A percentile compares a stretch with the other conserved stretches of the same genome.
phyloP scores from a whole-genome alignment of 2,797 vertebrate species.

The Helostoma temminkii region DNA sequence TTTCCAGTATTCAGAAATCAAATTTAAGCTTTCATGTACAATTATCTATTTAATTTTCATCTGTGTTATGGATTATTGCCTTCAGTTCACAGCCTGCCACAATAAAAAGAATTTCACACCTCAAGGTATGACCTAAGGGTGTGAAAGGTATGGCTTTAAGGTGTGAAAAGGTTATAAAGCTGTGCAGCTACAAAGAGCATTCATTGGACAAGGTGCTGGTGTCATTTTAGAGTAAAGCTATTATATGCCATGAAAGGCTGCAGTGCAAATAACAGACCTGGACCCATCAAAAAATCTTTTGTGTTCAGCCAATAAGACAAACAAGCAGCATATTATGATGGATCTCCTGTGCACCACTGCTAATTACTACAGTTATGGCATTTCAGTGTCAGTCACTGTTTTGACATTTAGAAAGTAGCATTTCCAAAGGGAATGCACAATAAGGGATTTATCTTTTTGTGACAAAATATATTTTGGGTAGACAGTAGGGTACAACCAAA shows the following conservation, averaged over 20 bases:
- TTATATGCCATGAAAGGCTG: constrained; percentile 8
- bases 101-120: constrained; percentile 25
- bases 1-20: not conserved
- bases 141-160: constrained; percentile 13
- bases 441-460: not conserved
- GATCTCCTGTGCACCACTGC: constrained; percentile 23
- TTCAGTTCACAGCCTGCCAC: not conserved
- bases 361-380: constrained; percentile 33
- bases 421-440: not conserved
- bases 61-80: not conserved
- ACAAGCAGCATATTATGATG: constrained; percentile 33
- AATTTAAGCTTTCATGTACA: constrained; percentile 5
- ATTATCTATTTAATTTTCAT: not conserved
- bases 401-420: constrained; percentile 47
- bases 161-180: constrained; percentile 34
- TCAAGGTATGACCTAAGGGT: not conserved
- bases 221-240: constrained; percentile 17
- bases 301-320: constrained; percentile 36
- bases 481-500: too few relatives aligned
- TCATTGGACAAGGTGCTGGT: constrained; percentile 14
- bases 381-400: constrained; percentile 35
- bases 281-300: not conserved
- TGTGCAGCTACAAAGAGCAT: constrained; percentile 1
- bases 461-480: not conserved
- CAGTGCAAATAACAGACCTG: not conserved